These are phyloP conservation scores for Tachuris rubrigastra DNA, from an alignment of 2,113 vertebrate genomes.

Conservation along the genomic window DNA sequence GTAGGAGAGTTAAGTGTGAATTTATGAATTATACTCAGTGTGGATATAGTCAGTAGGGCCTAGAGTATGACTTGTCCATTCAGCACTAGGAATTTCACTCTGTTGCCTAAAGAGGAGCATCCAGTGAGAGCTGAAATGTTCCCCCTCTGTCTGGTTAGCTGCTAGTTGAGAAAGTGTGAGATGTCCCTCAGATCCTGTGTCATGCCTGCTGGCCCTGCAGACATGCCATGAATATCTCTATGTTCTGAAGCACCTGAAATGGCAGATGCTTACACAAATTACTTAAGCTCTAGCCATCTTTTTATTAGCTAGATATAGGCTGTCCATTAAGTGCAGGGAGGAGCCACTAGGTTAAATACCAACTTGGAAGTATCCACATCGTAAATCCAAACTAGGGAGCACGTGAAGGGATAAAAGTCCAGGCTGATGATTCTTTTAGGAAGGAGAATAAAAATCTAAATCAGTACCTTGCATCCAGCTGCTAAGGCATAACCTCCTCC, in stretches of 20 bases:
- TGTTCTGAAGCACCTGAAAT: background rate
- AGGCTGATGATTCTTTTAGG: background rate
- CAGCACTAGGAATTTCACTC: background rate
- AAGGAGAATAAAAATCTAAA: background rate
- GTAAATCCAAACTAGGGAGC: background rate
- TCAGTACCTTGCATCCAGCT: constrained; percentile 92
- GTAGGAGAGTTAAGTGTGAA: background rate
- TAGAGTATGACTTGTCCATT: background rate
- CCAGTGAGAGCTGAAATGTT: background rate
- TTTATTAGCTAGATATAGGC: background rate
- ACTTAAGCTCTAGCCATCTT: background rate
- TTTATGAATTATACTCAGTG: background rate
- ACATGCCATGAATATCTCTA: background rate
- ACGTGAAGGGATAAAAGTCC: background rate
- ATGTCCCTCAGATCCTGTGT: background rate
- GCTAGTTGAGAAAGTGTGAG: background rate
- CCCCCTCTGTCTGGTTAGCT: background rate
- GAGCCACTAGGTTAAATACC: background rate
- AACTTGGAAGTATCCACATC: background rate
- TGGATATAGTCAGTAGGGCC: background rate
- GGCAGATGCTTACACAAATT: background rate
- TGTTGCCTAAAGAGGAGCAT: background rate
- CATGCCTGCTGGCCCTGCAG: background rate
- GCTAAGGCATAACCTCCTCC: constrained; percentile 97
- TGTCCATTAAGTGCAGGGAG: background rate